Percentiles rank a stretch among this genome's conserved stretches.
Evolutionary conservation across 2,113 vertebrate species (phyloP).

Genomic region (Pan troglodytes): DNA sequence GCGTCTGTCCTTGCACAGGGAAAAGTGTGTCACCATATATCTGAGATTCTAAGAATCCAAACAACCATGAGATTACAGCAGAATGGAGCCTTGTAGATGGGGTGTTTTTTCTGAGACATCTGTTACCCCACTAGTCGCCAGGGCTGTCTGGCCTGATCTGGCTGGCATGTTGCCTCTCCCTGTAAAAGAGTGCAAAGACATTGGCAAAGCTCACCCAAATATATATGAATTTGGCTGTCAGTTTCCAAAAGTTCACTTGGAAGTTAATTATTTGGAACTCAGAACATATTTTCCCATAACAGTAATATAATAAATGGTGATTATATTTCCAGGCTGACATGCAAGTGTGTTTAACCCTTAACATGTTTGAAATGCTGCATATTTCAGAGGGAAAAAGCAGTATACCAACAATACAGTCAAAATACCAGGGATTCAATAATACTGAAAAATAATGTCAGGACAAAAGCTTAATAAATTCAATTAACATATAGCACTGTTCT

Average conservation of each 20-base stretch:
- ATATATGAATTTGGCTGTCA: conserved; percentile 49
- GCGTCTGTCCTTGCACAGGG: neutral
- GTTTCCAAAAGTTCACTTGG: conserved; percentile 68
- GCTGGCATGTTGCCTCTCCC: conserved; percentile 55
- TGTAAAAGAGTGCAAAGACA: conserved; percentile 44
- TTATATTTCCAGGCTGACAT: conserved; percentile 42
- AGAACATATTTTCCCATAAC: conserved; percentile 68
- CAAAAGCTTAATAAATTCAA: neutral
- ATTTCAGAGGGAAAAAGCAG: neutral
- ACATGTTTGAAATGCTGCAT: neutral
- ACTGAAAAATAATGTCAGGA: neutral
- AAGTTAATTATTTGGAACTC: conserved; percentile 76
- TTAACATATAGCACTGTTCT: neutral
- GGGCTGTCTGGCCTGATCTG: conserved; percentile 35
- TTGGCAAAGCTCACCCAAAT: conserved; percentile 61
- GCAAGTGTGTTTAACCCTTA: conserved; percentile 58
- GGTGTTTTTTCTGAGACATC: conserved; percentile 54
- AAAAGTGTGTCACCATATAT: neutral
- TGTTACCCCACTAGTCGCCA: conserved; percentile 48
- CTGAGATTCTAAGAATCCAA: conserved; percentile 31
- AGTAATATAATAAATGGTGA: conserved; percentile 59
- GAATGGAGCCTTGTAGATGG: conserved; percentile 13
- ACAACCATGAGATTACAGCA: neutral
- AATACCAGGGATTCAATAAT: neutral
- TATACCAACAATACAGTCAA: neutral